These are phyloP conservation scores for Callyntrura sp. DNA, from an alignment of 2,888 invertebrate species.

Conservation along the genomic window DNA sequence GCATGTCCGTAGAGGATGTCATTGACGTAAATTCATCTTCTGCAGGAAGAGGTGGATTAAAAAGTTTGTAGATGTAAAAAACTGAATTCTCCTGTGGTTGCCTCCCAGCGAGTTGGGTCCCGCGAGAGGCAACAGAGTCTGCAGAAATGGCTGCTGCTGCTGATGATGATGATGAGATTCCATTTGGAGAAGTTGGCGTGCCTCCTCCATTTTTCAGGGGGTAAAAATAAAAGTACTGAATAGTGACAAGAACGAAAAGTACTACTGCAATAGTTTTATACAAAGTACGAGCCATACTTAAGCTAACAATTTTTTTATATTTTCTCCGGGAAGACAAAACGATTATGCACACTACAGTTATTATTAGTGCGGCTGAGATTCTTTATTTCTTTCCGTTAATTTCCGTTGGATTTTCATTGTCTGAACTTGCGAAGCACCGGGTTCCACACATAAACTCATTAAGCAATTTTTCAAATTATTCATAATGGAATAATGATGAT, in stretches of 20 bases:
- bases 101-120: constrained; percentile 37
- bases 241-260: constrained; percentile 79
- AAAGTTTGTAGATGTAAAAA: constrained; percentile 64
- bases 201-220: constrained; percentile 75
- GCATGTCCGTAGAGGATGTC: constrained; percentile 53
- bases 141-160: background rate
- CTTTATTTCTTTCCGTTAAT: background rate
- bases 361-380: background rate
- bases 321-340: constrained; percentile 32
- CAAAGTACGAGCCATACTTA: constrained; percentile 68
- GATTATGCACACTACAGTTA: constrained; percentile 21
- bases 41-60: constrained; percentile 56
- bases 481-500: constrained; percentile 7
- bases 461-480: background rate
- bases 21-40: constrained; percentile 37
- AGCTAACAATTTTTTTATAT: too few species aligned
- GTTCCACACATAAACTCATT: constrained; percentile 58
- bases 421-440: constrained; percentile 58
- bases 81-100: constrained; percentile 69
- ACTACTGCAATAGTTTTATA: constrained; percentile 76
- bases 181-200: background rate
- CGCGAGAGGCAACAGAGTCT: background rate
- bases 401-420: background rate
- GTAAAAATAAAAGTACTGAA: constrained; percentile 82
- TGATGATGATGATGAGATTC: constrained; percentile 1